phyloP scores from a whole-genome alignment of 2,113 vertebrate genomes.

The Anser cygnoides region DNA sequence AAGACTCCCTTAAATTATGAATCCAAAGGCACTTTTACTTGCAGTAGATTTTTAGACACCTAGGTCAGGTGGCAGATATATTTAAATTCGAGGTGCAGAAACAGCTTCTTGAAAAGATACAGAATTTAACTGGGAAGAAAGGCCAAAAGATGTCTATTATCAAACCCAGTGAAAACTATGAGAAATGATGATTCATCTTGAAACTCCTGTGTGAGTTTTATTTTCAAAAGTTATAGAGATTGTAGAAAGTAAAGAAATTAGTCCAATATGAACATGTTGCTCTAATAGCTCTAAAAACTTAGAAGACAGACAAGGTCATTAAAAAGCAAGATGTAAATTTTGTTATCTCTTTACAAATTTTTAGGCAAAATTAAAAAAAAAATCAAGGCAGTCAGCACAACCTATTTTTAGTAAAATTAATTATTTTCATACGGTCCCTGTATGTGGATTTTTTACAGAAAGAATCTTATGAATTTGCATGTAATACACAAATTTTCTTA shows the following conservation, averaged over 20 bases:
- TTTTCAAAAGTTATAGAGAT: neutral
- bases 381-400: neutral
- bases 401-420: neutral
- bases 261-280: neutral
- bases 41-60: neutral
- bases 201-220: neutral
- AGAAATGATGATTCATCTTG: neutral
- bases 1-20: constrained; percentile 18
- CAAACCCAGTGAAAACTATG: neutral
- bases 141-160: neutral
- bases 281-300: neutral
- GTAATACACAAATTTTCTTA: neutral
- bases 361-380: neutral
- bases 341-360: neutral
- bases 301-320: neutral
- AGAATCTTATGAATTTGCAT: neutral
- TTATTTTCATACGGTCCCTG: neutral
- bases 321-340: neutral
- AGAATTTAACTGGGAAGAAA: neutral
- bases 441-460: neutral
- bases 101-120: neutral
- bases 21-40: constrained; percentile 13
- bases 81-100: neutral
- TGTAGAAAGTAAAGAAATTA: neutral
- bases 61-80: neutral